Base-by-base conservation (phyloP, 2,113 vertebrate species). In the Montifringilla adamsi region DNA sequence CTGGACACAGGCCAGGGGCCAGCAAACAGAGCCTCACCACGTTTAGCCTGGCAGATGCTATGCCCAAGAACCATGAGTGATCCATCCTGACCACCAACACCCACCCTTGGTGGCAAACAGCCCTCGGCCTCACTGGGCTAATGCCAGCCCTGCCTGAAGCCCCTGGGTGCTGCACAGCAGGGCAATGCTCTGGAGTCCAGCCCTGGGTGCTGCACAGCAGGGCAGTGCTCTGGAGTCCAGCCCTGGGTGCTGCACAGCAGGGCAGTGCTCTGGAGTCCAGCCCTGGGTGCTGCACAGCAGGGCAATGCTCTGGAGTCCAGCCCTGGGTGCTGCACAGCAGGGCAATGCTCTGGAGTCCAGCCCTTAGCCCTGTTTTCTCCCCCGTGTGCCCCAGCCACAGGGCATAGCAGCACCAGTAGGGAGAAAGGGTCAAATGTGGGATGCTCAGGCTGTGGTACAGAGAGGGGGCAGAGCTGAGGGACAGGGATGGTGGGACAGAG, bases 21-120 rank as follows among this genome's bases (percentile, higher is more conserved):
- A 1, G 68, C 59, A 81, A 35, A 63, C 52, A 3, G 20, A 39
- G 55, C 16, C 44, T 62, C 66, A 26, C 55, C 10, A 1, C 1
- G 52, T 17, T 64, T 12, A 37, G 28, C 22, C 6, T 1, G 39
- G 50, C 75, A 93, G 44, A 15, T 68, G 31, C 68, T 3, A 1
- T 0, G 24, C 41, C 53, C 13, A 16, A 31, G 55, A 50, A 24
- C 49, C 19, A 24, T 0, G 0, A 35, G 30, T 43, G 52, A 56
- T 6, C 30, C 1, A 2, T 15, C 67, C 82, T 8, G 11, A 26
- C 12, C 5, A 6, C 63, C 2, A 1, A 9, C 22, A 44, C 4
- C 12, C 26, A 41, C 15, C 75, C 75, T 3, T 3, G 66, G 64
- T 16, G 66, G 30, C 24, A 11, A 77, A 60, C 5, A 41, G 49